Percentiles rank a stretch among this genome's conserved stretches.
These are phyloP conservation scores for Tragopan temminckii DNA, from an alignment of 2,797 vertebrate species.

Conservation along the genomic window DNA sequence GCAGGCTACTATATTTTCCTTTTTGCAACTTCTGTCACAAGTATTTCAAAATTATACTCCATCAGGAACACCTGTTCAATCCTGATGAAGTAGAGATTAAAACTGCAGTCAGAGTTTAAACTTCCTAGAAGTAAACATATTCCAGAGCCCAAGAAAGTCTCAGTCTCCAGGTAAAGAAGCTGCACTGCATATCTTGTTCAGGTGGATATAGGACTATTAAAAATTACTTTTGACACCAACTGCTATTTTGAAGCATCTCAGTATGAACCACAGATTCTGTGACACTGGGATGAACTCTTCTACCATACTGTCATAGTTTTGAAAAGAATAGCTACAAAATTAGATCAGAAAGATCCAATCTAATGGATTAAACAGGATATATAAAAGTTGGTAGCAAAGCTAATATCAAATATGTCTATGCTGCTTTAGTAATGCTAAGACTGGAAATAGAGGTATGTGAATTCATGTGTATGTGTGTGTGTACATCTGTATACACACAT, in stretches of 20 bases:
- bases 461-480: not conserved
- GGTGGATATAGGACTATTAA: not conserved
- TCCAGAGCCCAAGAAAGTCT: fast-evolving
- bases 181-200: not conserved
- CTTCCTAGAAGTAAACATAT: not conserved
- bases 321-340: not conserved
- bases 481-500: not conserved
- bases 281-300: not conserved
- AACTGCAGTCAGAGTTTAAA: not conserved
- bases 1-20: not conserved
- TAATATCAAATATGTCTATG: not conserved
- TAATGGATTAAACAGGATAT: not conserved
- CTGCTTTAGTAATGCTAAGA: not conserved
- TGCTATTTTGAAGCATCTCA: not conserved
- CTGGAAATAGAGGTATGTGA: not conserved
- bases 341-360: not conserved
- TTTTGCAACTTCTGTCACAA: not conserved
- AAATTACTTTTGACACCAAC: not conserved
- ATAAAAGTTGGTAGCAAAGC: not conserved
- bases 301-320: not conserved
- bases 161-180: not conserved
- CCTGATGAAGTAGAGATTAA: not conserved
- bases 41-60: not conserved
- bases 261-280: not conserved
- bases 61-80: not conserved